phyloP scores from a whole-genome alignment of 1,140 invertebrate genomes.

The Euura saliciscinereae region DNA sequence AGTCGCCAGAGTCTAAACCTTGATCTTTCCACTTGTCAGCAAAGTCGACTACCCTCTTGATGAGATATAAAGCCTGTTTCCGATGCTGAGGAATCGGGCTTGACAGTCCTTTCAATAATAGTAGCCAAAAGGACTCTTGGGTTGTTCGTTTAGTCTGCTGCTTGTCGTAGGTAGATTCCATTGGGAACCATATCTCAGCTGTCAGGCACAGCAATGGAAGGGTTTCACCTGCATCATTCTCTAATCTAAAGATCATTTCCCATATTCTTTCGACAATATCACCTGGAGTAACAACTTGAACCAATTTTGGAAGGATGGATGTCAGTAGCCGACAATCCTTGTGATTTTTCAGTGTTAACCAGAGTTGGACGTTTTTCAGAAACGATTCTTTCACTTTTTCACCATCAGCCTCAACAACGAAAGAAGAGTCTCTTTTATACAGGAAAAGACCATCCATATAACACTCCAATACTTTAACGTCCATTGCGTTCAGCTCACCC shows the following conservation, averaged over 20 bases:
- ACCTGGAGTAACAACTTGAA: constrained; percentile 22
- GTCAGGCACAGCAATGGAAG: constrained; percentile 34
- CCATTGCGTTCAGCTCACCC: too few relatives aligned
- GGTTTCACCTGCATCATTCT: constrained; percentile 22
- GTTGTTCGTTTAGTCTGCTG: not conserved
- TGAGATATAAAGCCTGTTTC: constrained; percentile 50
- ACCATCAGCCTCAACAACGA: not conserved
- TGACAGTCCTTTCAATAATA: constrained; percentile 2
- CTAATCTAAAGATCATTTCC: constrained; percentile 22
- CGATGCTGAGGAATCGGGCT: constrained; percentile 31
- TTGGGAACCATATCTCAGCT: constrained; percentile 26
- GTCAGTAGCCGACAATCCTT: constrained; percentile 33
- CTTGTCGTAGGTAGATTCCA: not conserved
- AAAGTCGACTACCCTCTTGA: constrained; percentile 43
- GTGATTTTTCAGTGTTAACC: constrained; percentile 29
- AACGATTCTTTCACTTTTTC: constrained; percentile 13
- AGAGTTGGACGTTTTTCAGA: constrained; percentile 22
- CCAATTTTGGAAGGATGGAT: constrained; percentile 36
- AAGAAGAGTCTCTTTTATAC: not conserved
- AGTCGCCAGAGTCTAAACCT: not conserved
- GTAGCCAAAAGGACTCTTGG: not conserved
- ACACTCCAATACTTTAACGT: constrained; percentile 28
- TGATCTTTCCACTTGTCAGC: constrained; percentile 17
- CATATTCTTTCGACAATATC: constrained; percentile 25
- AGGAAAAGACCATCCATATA: constrained; percentile 32